These are phyloP conservation scores for Biston betularia DNA, from an alignment of 2,888 invertebrate genomes.

Conservation along the genomic window DNA sequence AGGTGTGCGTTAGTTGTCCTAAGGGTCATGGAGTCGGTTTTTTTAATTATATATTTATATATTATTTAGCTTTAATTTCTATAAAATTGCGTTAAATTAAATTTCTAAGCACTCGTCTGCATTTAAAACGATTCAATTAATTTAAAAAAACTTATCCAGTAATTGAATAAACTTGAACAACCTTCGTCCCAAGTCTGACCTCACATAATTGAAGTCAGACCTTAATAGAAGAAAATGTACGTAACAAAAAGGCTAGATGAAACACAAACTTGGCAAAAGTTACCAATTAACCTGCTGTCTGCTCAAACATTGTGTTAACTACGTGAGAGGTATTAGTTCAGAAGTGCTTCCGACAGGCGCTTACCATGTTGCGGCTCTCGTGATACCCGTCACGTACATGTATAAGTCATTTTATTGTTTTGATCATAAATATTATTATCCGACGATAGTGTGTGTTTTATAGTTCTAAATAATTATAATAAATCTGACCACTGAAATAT, in stretches of 20 bases:
- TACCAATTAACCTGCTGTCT: conserved; percentile 25
- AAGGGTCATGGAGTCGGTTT: too few relatives aligned
- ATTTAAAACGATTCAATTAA: background rate
- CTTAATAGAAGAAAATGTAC: conserved; percentile 19
- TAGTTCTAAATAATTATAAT: too few relatives aligned
- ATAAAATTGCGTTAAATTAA: too few relatives aligned
- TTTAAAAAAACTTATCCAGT: background rate
- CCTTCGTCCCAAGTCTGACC: conserved; percentile 9
- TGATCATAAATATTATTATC: too few relatives aligned
- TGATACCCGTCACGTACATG: conserved; percentile 8
- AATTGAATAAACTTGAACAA: conserved; percentile 14
- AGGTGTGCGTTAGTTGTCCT: too few relatives aligned
- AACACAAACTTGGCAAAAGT: conserved; percentile 30
- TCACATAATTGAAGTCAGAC: conserved; percentile 10
- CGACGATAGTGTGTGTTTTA: too few relatives aligned
- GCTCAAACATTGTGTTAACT: conserved; percentile 33
- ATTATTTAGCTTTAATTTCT: too few relatives aligned
- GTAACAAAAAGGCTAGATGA: conserved; percentile 25
- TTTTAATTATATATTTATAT: too few relatives aligned
- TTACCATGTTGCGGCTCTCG: conserved; percentile 31
- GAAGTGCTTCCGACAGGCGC: conserved; percentile 30
- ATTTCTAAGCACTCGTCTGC: background rate
- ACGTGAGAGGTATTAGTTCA: conserved; percentile 30
- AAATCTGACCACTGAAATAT: too few relatives aligned
- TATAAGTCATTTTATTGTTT: too few relatives aligned